A percentile compares a stretch with the other conserved stretches of the same genome.
Evolutionary conservation across 2,113 vertebrate genomes (phyloP).

Genomic region (Amia ocellicauda): DNA sequence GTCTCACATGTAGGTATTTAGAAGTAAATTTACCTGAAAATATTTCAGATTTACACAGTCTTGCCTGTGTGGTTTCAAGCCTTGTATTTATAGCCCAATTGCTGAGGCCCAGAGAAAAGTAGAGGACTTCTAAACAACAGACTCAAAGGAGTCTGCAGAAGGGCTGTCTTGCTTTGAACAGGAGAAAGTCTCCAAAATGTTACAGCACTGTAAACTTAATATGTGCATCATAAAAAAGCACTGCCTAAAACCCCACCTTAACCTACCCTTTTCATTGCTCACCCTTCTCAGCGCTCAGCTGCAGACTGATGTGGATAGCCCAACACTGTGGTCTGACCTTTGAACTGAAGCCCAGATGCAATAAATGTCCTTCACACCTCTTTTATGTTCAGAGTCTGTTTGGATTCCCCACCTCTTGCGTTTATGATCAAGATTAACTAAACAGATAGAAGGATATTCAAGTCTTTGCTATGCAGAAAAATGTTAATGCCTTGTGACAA

Average conservation of each 20-base stretch:
- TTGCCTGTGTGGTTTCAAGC: not conserved
- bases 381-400: too few relatives aligned
- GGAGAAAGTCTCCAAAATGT: not conserved
- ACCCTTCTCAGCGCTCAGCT: not conserved
- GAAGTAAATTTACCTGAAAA: not conserved
- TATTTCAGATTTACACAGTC: not conserved
- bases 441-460: not conserved
- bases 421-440: not conserved
- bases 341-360: not conserved
- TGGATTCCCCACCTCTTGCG: not conserved
- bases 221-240: slow-evolving; percentile 1
- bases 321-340: not conserved
- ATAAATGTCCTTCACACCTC: not conserved
- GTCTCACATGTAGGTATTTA: too few relatives aligned
- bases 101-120: too few relatives aligned
- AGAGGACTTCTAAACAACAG: too few relatives aligned
- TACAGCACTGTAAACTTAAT: not conserved
- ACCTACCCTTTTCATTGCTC: not conserved
- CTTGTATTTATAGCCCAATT: not conserved
- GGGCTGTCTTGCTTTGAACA: not conserved
- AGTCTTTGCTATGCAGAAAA: not conserved
- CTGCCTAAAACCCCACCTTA: not conserved
- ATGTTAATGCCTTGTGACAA: not conserved
- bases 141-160: not conserved
- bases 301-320: not conserved